Evolutionary conservation across 2,797 vertebrate genomes (phyloP).

Genomic region (Darevskia nairensis): DNA sequence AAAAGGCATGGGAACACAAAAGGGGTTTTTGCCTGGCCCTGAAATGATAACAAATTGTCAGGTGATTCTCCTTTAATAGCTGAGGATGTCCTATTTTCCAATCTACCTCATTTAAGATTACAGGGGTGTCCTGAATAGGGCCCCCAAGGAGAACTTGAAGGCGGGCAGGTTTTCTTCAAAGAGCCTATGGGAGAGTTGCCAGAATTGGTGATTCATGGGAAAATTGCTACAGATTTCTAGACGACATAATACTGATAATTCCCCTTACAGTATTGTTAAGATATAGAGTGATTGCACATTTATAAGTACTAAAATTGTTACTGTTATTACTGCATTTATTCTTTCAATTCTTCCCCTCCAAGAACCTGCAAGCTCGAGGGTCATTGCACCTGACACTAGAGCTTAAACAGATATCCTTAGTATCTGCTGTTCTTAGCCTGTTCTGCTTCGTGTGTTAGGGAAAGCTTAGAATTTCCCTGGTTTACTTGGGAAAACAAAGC

Average conservation of each 20-base stretch:
- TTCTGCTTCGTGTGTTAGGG: not conserved
- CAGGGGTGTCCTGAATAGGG: not conserved
- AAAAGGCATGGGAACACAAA: not conserved
- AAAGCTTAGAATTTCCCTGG: not conserved
- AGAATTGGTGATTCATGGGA: not conserved
- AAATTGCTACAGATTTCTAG: not conserved
- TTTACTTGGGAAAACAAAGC: not conserved
- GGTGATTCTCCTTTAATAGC: not conserved
- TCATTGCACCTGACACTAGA: not conserved
- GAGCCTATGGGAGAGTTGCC: not conserved
- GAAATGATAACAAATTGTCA: not conserved
- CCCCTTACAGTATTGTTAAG: not conserved
- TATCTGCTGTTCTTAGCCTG: not conserved
- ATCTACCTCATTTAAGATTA: too few relatives aligned
- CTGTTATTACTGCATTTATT: not conserved
- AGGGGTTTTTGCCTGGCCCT: not conserved
- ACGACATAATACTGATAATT: not conserved
- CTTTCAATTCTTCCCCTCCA: not conserved
- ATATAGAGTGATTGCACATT: not conserved
- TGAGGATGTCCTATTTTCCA: not conserved
- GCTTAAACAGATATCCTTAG: not conserved
- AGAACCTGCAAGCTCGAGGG: not conserved
- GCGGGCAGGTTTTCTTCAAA: not conserved
- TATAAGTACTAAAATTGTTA: not conserved
- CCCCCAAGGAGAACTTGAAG: too few relatives aligned